Evolutionary conservation across 2,113 vertebrate genomes (phyloP), one percentile per base, ranked within the genome.

Genomic region (Hypomesus transpacificus): DNA sequence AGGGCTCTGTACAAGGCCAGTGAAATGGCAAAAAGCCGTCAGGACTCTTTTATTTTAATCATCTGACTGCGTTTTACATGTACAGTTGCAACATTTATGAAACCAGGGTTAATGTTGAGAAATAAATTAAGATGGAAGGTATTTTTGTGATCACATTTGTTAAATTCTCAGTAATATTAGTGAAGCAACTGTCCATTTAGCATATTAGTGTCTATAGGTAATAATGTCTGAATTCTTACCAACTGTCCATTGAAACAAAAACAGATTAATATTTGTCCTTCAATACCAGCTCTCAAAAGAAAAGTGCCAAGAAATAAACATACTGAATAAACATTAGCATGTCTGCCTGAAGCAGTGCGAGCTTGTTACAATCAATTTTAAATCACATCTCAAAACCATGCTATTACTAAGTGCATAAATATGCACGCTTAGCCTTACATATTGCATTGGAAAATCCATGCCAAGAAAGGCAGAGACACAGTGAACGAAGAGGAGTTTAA

Each of bases 1-100:
- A 66, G 46, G 70, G 60, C 74, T 69, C 63, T 74, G 57, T 56
- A 34, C 77, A 66, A 51, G 56, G 54, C 3, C 68, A 74, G 73
- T 26, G 80, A 72, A 63, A 52, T 68, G 70, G 60, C 13, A 74
- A 77, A 75, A 84, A 52, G 76, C 82, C 80, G 80, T 77, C 80
- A 46, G 61, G 21, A 71, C 73, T 73, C 78, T 77, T 79, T 80
- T 70, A 62, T 71, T 73, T 75, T 9, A 13, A 46, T 46, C 9
- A 46, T 11, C 39, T 46, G 39, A 9, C 39, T 46, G 39, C 39
- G 39, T 9, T 34, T 46, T 46, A 46, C 39, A 46, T 46, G 31
- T 26, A 26, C 31, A 46, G 39, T 46, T 26, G 3, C 24, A 11
- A 9, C 39, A 11, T 46, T 46, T 46, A 2, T 46, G 39, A 46